Evolutionary conservation across 2,797 vertebrate species (phyloP), one percentile per base, ranked within the genome.

Genomic region (Coracias cyanogaster): DNA sequence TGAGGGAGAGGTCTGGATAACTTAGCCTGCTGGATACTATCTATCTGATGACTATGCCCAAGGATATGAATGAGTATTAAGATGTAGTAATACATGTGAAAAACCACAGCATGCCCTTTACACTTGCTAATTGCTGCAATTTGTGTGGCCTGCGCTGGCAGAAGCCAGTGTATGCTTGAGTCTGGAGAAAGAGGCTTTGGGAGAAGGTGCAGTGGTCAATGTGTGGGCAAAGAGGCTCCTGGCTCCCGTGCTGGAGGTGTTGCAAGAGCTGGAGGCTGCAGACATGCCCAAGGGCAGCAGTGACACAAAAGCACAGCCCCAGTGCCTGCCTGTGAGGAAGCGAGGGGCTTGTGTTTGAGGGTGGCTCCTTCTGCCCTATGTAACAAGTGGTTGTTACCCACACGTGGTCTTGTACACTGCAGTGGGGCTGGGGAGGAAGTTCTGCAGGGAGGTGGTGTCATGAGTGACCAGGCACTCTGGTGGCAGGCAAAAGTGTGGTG

Each of bases 91-190:
- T 79, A 84, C 17, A 49, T 61, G 55, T 2, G 7, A 87, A 96
- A 43, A 96, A 60, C 84, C 84, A 80, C 93, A 82, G 66, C 66
- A 8, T 95, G 88, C 62, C 77, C 86, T 95, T 94, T 76, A 72
- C 86, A 48, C 86, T 86, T 89, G 54, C 86, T 90, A 93, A 96
- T 96, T 95, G 86, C 86, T 86, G 71, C 88, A 94, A 86, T 94
- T 90, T 92, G 82, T 96, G 91, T 88, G 94, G 82, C 87, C 62
- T 77, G 54, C 1, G 2, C 5, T 84, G 55, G 64, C n/a, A 60
- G 90, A 95, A 80, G 66, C 17, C 11, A 76, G 48, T 74, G 35
- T 18, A 55, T 82, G 70, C 83, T 20, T 16, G 55, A 66, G 31
- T 18, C 77, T 64, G 55, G 70, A 82, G 72, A 62, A 74, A 15